phyloP scores from a whole-genome alignment of 2,797 vertebrate species.

The Amniataba percoides region DNA sequence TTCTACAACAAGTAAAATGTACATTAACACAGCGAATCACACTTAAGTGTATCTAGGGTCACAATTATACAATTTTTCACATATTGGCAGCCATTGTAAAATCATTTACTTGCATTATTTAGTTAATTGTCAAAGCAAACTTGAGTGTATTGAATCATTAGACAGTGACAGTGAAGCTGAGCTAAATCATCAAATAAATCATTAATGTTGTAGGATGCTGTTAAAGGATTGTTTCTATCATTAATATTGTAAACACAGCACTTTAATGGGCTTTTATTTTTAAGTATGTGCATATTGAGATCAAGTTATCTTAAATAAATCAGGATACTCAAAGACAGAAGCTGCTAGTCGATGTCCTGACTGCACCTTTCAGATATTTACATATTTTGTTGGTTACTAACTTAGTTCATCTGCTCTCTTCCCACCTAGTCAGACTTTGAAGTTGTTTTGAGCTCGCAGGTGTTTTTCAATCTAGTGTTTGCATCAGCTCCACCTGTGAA shows the following conservation, averaged over 20 bases:
- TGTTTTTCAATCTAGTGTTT: slow-evolving; percentile 33
- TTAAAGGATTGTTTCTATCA: not conserved
- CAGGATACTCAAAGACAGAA: not conserved
- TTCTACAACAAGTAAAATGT: no score
- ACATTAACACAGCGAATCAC: not conserved
- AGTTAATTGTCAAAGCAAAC: not conserved
- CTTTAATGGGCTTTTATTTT: not conserved
- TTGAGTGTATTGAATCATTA: not conserved
- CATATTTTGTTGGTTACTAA: not conserved
- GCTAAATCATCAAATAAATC: not conserved
- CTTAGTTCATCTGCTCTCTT: not conserved
- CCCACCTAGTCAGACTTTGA: not conserved
- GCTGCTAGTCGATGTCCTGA: no score
- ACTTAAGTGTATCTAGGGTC: not conserved
- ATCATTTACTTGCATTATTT: not conserved
- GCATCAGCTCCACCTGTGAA: slow-evolving; percentile 47
- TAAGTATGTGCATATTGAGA: not conserved
- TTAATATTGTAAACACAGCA: not conserved
- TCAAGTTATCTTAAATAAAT: not conserved
- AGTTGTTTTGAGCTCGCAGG: slow-evolving; percentile 7
- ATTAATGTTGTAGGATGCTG: not conserved
- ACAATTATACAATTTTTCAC: not conserved
- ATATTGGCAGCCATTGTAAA: not conserved
- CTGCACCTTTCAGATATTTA: not conserved
- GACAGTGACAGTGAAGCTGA: not conserved